phyloP scores from a whole-genome alignment of 2,888 invertebrate genomes.

The Phragmatobia fuliginosa region DNA sequence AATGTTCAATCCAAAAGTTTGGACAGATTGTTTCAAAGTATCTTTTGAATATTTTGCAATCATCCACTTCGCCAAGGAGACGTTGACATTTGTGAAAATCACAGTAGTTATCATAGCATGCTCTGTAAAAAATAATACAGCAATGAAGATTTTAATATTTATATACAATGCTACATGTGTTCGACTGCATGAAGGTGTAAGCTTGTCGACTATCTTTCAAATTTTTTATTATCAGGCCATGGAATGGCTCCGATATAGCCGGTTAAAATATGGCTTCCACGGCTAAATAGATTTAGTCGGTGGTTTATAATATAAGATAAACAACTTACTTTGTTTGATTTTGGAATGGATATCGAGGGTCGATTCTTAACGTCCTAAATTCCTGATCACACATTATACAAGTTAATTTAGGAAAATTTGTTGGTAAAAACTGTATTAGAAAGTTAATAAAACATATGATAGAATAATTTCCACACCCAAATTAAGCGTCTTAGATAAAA shows the following conservation, averaged over 20 bases:
- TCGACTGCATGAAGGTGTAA: too few species aligned
- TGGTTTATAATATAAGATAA: background rate
- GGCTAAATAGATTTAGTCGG: background rate
- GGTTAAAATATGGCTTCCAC: too few species aligned
- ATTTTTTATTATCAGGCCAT: too few species aligned
- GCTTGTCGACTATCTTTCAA: too few species aligned
- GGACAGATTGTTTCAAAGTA: constrained; percentile 83
- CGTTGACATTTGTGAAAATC: constrained; percentile 77
- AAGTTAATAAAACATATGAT: background rate
- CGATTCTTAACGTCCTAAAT: constrained; percentile 76
- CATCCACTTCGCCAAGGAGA: constrained; percentile 60
- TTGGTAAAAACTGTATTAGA: background rate
- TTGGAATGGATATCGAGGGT: constrained; percentile 77
- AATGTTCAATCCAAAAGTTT: constrained; percentile 77
- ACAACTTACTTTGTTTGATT: constrained; percentile 76
- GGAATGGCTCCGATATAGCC: too few species aligned
- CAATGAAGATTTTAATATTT: background rate
- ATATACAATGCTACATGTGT: too few species aligned
- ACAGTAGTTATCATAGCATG: constrained; percentile 81
- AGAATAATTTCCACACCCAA: background rate
- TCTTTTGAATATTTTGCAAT: constrained; percentile 78
- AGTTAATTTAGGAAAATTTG: background rate
- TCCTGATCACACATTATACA: constrained; percentile 76
- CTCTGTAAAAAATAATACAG: constrained; percentile 55
- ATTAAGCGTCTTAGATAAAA: background rate